Conservation (phyloP, 2,888 invertebrate species). For the Norana najaformis region DNA sequence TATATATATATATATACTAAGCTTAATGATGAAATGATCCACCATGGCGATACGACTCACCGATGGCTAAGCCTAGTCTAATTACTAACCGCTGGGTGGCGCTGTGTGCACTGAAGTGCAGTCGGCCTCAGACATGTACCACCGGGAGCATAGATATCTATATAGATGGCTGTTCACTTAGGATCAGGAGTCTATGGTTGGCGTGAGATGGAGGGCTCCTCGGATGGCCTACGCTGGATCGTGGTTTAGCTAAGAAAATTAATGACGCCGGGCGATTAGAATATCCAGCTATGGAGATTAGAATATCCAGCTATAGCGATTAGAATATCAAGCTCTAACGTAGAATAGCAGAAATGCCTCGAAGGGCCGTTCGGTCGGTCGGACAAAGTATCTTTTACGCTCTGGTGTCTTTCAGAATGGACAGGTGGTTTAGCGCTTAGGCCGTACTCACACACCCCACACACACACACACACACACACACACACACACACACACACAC, state of each 20-base stretch:
- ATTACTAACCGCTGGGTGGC: background rate
- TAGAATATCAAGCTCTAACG: background rate
- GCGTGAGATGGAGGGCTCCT: background rate
- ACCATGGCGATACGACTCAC: background rate
- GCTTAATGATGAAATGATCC: background rate
- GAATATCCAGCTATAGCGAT: background rate
- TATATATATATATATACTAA: background rate
- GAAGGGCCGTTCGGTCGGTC: too few relatives aligned
- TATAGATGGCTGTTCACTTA: background rate
- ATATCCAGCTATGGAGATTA: background rate
- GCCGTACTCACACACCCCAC: too few relatives aligned
- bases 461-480: too few relatives aligned
- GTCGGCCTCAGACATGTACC: background rate
- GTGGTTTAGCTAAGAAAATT: background rate
- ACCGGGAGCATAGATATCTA: background rate
- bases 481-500: too few relatives aligned
- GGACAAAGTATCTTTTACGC: too few relatives aligned
- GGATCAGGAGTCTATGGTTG: background rate
- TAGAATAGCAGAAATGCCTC: background rate
- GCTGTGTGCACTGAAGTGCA: background rate
- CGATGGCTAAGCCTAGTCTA: background rate
- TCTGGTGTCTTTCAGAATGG: too few relatives aligned
- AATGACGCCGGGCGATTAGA: background rate
- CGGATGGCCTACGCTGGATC: background rate
- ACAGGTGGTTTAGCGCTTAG: too few relatives aligned